Conservation (phyloP, 2,888 invertebrate genomes). For the Smittia sp. region DNA sequence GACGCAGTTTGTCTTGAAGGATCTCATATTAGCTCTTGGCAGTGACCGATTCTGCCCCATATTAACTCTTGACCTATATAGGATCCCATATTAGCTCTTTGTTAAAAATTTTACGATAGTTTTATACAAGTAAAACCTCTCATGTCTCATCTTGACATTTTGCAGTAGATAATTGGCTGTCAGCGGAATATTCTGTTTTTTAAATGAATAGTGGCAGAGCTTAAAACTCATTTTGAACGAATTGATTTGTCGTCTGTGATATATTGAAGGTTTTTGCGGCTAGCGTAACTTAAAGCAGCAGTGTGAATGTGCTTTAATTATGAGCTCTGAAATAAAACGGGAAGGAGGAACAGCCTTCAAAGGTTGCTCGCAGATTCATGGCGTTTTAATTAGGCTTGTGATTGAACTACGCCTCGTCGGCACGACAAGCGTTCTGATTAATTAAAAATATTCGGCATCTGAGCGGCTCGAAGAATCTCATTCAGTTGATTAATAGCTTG, state of each 20-base stretch:
- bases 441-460: background rate
- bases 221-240: slow-evolving; percentile 23
- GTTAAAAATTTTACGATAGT: too few species aligned
- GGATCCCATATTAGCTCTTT: too few species aligned
- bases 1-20: too few species aligned
- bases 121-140: too few species aligned
- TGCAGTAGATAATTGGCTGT: slow-evolving; percentile 40
- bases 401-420: background rate
- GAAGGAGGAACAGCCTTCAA: slow-evolving; percentile 20
- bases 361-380: slow-evolving; percentile 34
- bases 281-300: background rate
- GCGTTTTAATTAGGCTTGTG: slow-evolving; percentile 24
- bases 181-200: slow-evolving; percentile 36
- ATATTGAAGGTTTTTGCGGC: background rate
- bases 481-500: background rate
- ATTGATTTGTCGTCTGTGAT: slow-evolving; percentile 13
- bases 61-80: too few species aligned
- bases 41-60: too few species aligned
- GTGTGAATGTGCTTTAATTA: slow-evolving; percentile 37
- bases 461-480: background rate
- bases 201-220: slow-evolving; percentile 34
- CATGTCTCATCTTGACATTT: background rate
- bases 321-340: background rate
- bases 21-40: too few species aligned
- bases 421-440: background rate